phyloP scores from a whole-genome alignment of 2,797 vertebrate species.

The Pseudochirops cupreus region DNA sequence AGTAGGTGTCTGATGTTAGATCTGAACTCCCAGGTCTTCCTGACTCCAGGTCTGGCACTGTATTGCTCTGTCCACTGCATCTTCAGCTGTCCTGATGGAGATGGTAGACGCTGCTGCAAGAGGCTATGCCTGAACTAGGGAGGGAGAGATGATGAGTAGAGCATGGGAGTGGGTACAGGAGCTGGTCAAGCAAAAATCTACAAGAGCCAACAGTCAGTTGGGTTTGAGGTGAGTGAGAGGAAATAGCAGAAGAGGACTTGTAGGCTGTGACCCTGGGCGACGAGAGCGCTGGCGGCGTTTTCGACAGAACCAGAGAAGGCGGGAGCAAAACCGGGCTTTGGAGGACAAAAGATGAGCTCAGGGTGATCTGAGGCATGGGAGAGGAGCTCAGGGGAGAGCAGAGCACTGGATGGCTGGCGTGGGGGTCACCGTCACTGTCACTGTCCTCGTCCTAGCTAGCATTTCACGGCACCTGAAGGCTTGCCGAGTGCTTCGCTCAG shows the following conservation, averaged over 20 bases:
- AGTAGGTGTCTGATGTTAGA: no score
- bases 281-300: background rate
- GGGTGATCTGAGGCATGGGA: background rate
- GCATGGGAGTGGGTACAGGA: no score
- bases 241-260: background rate
- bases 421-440: background rate
- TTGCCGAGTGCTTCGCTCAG: background rate
- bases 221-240: background rate
- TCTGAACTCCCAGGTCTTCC: no score
- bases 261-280: background rate
- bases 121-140: no score
- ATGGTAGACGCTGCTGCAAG: background rate
- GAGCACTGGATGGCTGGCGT: no score
- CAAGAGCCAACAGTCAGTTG: background rate
- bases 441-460: background rate
- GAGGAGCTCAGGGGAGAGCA: background rate
- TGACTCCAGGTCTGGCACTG: no score
- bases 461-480: background rate
- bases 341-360: no score
- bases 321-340: no score
- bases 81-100: no score
- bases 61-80: no score
- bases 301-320: background rate
- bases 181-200: background rate
- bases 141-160: no score